Evolutionary conservation across 2,888 invertebrate genomes (phyloP).

Genomic region (Xanthia icteritia): DNA sequence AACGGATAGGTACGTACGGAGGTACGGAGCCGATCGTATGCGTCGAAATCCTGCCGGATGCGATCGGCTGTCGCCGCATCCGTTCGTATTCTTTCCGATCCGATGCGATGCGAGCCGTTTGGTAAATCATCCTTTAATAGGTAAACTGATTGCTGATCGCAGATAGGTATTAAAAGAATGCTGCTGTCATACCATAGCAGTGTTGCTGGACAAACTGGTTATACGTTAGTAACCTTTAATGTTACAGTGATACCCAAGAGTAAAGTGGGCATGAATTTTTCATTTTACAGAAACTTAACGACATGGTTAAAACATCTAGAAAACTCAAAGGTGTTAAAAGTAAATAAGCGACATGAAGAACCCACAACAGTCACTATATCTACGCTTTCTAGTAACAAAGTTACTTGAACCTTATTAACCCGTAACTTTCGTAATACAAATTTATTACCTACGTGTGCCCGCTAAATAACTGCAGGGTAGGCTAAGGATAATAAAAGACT

Average conservation of each 20-base stretch:
- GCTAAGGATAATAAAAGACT: conserved; percentile 53
- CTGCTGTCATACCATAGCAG: neutral
- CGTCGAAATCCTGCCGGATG: too few relatives aligned
- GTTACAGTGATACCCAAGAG: neutral
- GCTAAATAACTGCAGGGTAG: conserved; percentile 53
- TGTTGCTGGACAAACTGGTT: neutral
- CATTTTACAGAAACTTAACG: neutral
- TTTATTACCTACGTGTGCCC: conserved; percentile 54
- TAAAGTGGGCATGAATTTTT: neutral
- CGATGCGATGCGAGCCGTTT: too few relatives aligned
- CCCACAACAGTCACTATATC: neutral
- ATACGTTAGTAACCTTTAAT: neutral
- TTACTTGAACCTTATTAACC: conserved; percentile 42
- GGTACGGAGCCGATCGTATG: too few relatives aligned
- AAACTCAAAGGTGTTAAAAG: neutral
- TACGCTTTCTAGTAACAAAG: conserved; percentile 26
- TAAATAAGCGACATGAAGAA: neutral
- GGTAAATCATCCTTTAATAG: too few relatives aligned
- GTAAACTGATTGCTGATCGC: neutral
- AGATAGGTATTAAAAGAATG: neutral
- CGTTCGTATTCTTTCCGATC: too few relatives aligned
- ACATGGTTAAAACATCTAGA: neutral
- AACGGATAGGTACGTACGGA: too few relatives aligned
- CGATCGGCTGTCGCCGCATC: too few relatives aligned
- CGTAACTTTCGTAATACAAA: conserved; percentile 56